These are phyloP conservation scores for Pipa parva DNA, from an alignment of 2,113 vertebrate genomes.

Conservation along the genomic window DNA sequence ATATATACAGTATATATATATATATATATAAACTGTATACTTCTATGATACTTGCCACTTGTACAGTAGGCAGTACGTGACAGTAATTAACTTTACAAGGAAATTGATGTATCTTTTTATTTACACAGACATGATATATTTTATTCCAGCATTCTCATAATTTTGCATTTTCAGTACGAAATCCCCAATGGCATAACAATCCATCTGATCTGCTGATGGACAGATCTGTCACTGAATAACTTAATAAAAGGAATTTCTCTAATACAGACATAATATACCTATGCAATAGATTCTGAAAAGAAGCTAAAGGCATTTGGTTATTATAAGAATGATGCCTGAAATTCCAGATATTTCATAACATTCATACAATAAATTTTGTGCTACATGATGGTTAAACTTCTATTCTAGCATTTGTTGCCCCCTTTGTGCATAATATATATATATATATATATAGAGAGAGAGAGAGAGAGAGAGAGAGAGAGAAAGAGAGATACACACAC, in stretches of 20 bases:
- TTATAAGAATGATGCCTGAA: slow-evolving; percentile 9
- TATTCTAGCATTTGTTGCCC: no score
- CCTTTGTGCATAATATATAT: no score
- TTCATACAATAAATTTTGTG: no score
- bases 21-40: no score
- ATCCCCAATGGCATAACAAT: slow-evolving; percentile 18
- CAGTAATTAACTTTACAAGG: neutral
- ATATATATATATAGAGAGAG: no score
- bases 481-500: no score
- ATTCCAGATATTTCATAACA: no score
- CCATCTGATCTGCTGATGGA: slow-evolving; percentile 20
- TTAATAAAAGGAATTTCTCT: slow-evolving; percentile 9
- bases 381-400: no score
- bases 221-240: slow-evolving; percentile 18
- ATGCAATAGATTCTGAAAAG: neutral
- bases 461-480: no score
- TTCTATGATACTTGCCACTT: no score
- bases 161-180: slow-evolving; percentile 21
- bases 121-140: slow-evolving; percentile 11
- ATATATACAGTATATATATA: no score
- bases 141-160: slow-evolving; percentile 22
- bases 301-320: neutral
- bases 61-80: no score
- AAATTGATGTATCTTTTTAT: neutral
- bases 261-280: slow-evolving; percentile 25